Base-by-base conservation (phyloP, 2,797 vertebrate genomes). In the Crenuchus spilurus region DNA sequence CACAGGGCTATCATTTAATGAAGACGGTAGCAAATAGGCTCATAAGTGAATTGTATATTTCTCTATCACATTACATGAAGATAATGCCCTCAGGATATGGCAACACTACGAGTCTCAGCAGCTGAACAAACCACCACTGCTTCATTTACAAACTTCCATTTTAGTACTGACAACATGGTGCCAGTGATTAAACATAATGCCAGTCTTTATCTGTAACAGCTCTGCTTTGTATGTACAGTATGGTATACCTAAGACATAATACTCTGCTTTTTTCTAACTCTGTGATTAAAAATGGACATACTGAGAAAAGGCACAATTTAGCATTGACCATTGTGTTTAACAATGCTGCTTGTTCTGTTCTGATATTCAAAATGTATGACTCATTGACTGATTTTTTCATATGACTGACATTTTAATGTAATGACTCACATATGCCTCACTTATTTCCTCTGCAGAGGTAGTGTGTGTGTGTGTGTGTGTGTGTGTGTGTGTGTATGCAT, bases 331-430 rank as follows among this genome's bases (percentile, higher is more conserved):
- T 24, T 26, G 52, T 58, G 63, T 67, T 74, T 74, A 67, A 73
- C 71, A 67, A 77, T 26, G 46, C 30, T 7, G 28, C 5, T 37
- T 39, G 60, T 67, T 66, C 66, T 79, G 14, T 44, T 55, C 28
- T 75, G 13, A 73, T 67, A 66, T 48, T 70, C 28, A 65, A 49
- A 68, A 75, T 66, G 48, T 49, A 33, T 74, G 69, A 71, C 70
- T 70, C 77, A 55, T 22, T 39, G 30, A 55, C 57, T 65, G 30
- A 24, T 64, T 49, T 54, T 41, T 37, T 24, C 33, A 31, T 30
- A 31, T 75, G 68, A 41, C 35, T 70, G 28, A 55, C 61, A 76
- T 80, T 79, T 84, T 82, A 85, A 87, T 61, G 22, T 71, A 54
- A 22, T 72, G 51, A 75, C 66, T 77, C 68, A 73, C 51, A 65